Conservation (phyloP, 2,888 invertebrate genomes). For the Ceriagrion tenellum region DNA sequence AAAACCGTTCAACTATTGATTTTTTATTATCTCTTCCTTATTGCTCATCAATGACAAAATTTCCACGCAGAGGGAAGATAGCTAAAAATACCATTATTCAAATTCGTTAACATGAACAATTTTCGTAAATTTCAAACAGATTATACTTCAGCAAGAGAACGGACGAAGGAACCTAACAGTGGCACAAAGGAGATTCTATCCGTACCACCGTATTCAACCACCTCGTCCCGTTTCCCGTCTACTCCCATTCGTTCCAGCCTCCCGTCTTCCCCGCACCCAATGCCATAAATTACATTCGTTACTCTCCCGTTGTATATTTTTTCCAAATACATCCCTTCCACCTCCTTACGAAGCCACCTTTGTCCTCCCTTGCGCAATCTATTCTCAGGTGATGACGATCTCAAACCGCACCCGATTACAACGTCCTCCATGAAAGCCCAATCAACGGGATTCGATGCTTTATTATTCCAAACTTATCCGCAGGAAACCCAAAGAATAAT, state of each 20-base stretch:
- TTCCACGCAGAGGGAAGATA: too few relatives aligned
- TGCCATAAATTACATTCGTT: conserved; percentile 19
- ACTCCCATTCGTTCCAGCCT: not conserved
- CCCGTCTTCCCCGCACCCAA: not conserved
- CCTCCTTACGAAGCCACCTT: not conserved
- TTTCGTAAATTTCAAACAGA: too few relatives aligned
- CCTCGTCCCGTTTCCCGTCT: not conserved
- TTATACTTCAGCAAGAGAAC: too few relatives aligned
- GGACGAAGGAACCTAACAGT: too few relatives aligned
- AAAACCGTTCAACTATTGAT: too few relatives aligned
- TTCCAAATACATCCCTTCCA: not conserved
- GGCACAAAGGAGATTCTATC: too few relatives aligned
- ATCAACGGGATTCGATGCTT: not conserved
- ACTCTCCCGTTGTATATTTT: not conserved
- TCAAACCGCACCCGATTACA: not conserved
- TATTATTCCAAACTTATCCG: not conserved
- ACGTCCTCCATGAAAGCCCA: not conserved
- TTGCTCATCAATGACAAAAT: too few relatives aligned
- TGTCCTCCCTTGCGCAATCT: not conserved
- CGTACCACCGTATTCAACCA: not conserved
- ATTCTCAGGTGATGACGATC: not conserved
- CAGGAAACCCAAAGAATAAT: not conserved
- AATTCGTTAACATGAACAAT: too few relatives aligned
- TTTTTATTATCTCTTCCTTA: too few relatives aligned
- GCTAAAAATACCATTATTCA: too few relatives aligned